Evolutionary conservation across 2,888 invertebrate species (phyloP), one percentile per base, ranked within the genome.

Genomic region (Uloborus plumipes): DNA sequence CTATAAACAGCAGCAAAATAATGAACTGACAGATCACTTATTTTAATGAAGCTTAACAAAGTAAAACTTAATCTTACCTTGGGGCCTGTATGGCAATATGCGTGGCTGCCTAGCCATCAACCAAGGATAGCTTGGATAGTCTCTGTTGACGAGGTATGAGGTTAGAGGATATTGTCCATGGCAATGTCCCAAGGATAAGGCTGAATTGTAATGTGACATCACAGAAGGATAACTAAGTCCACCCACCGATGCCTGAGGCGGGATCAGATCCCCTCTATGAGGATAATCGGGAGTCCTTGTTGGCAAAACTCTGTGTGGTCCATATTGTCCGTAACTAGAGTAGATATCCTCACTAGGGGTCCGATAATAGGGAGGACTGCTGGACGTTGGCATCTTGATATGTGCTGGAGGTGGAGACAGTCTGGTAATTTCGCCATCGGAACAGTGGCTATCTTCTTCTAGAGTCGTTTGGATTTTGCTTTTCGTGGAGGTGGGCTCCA

Each of bases 121-220:
- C 83, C 83, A 83, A 2, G 76, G 61, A 51, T 71, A 72, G n/a
- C 14, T 51, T 15, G 70, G 66, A 77, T 83, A 83, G 70, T 83
- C 83, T 64, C 83, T 83, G 18, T 73, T 77, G 59, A 83, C 76
- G 55, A 83, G 73, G 26, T 83, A 83, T 6, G 83, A 82, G 4
- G 81, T n/a, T 14, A 82, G 22, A 13, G 81, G 75, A 58, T 82
- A 82, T n/a, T 82, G 81, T 70, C 80, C 74, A 22, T 72, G 71
- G 58, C 81, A 82, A 31, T 75, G 75, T 58, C 81, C 81, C 14
- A 82, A 50, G 1, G 75, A 50, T 22, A 79, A 20, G 7, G 71
- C 47, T 49, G 80, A 47, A 13, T 61, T 71, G 49, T 82, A 82
- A 18, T 58, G 81, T 2, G 75, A 66, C 81, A 82, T 82, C 71